Base-by-base conservation (phyloP, 2,113 vertebrate species). In the Myodes glareolus region DNA sequence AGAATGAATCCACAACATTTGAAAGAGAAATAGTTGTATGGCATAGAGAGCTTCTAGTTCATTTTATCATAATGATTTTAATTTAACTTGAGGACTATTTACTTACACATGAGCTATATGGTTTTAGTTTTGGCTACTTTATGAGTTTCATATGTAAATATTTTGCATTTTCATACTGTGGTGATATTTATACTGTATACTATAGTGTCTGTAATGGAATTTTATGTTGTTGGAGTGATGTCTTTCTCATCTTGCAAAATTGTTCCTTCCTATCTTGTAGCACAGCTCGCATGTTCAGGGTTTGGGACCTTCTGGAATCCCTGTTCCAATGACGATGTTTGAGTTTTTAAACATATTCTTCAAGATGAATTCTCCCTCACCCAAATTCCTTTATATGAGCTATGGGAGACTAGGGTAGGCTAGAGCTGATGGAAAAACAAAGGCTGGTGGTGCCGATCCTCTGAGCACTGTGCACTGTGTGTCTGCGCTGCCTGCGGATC, bases 261-360 rank as follows among this genome's bases (percentile, higher is more conserved):
- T 0, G 5, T 89, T 88, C 81, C 42, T 70, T 42, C 31, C 11
- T 95, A 19, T 92, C 90, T 50, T 58, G 29, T 75, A 88, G 75
- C 31, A 29, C 0, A 89, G 25, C 42, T 93, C 2, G 2, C 75
- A 29, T 50, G 61, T 85, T 47, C 77, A 65, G 52, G 42, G 33
- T 61, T 93, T 95, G 94, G 52, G 7, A 67, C 42, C 52, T 82
- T 91, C 90, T 73, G 29, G 45, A 97, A 88, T 47, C 39, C 19
- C 27, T 33, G n/a, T 77, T 89, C 21, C 12, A 89, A 6, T 23
- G 31, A 91, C 17, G 80, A 96, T 27, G 88, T 5, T 84, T 81
- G 45, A 33, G 1, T 85, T 96, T 91, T 96, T 61, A 19, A 76
- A 29, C 11, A 3, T 58, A 45, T 52, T 27, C 8, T 50, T 13